Percentiles rank a stretch among this genome's conserved stretches.
phyloP scores from a whole-genome alignment of 2,797 vertebrate genomes.

The Danio albolineatus region DNA sequence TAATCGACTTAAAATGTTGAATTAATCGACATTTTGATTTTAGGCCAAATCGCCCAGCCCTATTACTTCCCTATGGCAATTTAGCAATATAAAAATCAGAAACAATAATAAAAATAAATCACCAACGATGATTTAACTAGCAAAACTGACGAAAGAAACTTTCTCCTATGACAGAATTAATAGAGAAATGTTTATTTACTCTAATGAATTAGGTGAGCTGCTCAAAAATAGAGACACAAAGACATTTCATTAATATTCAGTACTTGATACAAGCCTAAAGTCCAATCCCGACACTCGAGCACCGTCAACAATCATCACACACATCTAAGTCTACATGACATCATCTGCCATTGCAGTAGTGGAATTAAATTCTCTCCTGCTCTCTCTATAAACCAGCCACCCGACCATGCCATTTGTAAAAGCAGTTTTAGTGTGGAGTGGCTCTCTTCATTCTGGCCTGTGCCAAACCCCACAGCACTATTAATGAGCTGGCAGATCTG shows the following conservation, averaged over 20 bases:
- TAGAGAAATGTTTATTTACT: constrained; percentile 2
- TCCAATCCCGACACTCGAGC: neutral
- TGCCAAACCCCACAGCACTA: constrained; percentile 51
- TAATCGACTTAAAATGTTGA: no score
- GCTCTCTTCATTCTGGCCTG: constrained; percentile 45
- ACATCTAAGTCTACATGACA: constrained; percentile 34
- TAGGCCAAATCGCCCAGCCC: no score
- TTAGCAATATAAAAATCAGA: neutral
- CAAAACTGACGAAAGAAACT: neutral
- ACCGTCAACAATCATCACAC: constrained; percentile 7
- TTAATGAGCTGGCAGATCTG: constrained; percentile 61
- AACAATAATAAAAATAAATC: neutral
- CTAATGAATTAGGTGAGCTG: neutral
- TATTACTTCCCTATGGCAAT: neutral
- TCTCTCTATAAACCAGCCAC: constrained; percentile 1
- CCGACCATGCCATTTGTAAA: constrained; percentile 14
- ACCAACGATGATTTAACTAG: neutral
- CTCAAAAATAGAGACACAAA: constrained; percentile 1
- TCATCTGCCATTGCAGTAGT: constrained; percentile 39
- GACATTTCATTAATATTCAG: constrained; percentile 27
- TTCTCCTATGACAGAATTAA: neutral
- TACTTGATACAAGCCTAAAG: constrained; percentile 11
- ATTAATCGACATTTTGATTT: no score
- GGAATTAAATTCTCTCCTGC: constrained; percentile 12
- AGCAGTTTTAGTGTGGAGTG: constrained; percentile 46